Evolutionary conservation across 2,888 invertebrate genomes (phyloP).

Genomic region (Catocala sponsa): DNA sequence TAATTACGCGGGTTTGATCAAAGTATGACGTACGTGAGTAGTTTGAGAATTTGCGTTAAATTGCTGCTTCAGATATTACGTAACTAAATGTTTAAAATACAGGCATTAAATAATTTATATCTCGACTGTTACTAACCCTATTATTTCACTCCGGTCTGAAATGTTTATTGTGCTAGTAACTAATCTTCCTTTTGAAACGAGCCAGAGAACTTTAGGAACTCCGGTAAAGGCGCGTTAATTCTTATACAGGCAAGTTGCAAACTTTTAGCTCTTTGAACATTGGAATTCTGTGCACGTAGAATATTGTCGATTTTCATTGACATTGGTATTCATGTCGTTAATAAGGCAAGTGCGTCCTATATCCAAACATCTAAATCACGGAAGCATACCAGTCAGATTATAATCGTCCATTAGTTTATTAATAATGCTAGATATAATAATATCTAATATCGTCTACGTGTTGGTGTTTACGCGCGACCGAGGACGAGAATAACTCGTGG

Average conservation of each 20-base stretch:
- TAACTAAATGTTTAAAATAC: conserved; percentile 6
- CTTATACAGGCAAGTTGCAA: not conserved
- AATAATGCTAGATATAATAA: conserved; percentile 66
- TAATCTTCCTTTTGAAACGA: conserved; percentile 9
- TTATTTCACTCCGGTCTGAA: conserved; percentile 1
- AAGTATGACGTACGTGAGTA: conserved; percentile 5
- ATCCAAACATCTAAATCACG: conserved; percentile 18
- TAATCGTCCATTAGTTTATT: conserved; percentile 51
- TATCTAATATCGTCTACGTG: conserved; percentile 60
- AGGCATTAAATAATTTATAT: conserved; percentile 1
- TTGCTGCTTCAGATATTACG: conserved; percentile 1
- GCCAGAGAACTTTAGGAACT: conserved; percentile 1
- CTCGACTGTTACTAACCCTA: not conserved
- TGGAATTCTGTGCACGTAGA: too few species aligned
- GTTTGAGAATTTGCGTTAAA: conserved; percentile 20
- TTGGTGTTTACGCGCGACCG: conserved; percentile 78
- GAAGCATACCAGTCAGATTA: conserved; percentile 29
- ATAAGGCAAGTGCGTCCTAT: conserved; percentile 17
- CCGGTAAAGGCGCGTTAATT: not conserved
- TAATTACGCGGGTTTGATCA: conserved; percentile 14
- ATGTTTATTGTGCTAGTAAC: conserved; percentile 12
- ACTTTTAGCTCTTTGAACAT: conserved; percentile 12
- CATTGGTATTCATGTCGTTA: conserved; percentile 14
- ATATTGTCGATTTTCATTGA: conserved; percentile 1
- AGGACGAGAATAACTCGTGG: conserved; percentile 80